Percentiles rank a stretch among this genome's conserved stretches.
Evolutionary conservation across 1,140 invertebrate genomes (phyloP).

Genomic region (Cepaea nemoralis): DNA sequence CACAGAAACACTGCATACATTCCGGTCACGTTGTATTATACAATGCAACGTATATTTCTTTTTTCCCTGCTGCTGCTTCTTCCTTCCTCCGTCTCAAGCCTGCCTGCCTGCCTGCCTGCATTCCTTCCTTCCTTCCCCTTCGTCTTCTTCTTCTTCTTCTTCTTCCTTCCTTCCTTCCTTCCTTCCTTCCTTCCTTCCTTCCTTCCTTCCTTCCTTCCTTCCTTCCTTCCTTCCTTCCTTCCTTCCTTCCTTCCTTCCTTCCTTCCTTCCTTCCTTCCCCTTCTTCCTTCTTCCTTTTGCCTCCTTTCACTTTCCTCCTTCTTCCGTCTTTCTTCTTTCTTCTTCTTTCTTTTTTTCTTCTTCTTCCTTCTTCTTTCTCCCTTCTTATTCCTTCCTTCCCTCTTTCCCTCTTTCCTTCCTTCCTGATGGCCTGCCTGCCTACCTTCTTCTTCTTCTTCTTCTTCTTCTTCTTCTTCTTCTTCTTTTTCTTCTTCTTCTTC

Average conservation of each 20-base stretch:
- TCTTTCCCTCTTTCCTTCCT: background rate
- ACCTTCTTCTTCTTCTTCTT: background rate
- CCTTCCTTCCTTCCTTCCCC: conserved; percentile 22
- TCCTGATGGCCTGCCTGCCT: background rate
- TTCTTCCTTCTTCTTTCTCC: background rate
- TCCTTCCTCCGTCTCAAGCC: no score
- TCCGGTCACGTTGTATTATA: no score
- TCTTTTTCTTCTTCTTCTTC: background rate
- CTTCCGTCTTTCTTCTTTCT: no score
- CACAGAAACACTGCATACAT: no score
- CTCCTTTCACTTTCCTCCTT: no score
- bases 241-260: conserved; percentile 29
- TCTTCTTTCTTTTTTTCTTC: background rate
- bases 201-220: conserved; percentile 44
- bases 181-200: conserved; percentile 40
- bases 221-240: conserved; percentile 40
- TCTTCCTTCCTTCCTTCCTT: conserved; percentile 37
- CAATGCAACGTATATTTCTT: no score
- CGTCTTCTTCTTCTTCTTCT: no score
- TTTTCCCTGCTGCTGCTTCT: no score
- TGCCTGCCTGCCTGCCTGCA: no score
- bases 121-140: no score
- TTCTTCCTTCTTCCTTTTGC: no score
- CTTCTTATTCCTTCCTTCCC: background rate
- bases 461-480: background rate